Evolutionary conservation across 2,888 invertebrate species (phyloP), one percentile per base, ranked within the genome.

Genomic region (Dasypolia templi): DNA sequence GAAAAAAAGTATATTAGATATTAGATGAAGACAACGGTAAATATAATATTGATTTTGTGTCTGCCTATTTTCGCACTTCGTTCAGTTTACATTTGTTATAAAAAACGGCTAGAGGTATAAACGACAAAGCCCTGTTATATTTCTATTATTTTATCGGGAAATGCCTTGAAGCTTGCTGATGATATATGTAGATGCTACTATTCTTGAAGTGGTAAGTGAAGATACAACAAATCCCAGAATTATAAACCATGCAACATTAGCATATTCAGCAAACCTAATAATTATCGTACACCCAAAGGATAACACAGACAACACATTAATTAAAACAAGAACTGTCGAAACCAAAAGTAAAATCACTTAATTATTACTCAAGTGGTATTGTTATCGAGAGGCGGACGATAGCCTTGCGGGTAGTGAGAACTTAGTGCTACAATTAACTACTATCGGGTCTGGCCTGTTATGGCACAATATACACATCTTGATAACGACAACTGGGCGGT

Each of bases 401-500:
- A 85, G 79, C 85, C 79, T 84, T 78, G 77, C 72, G 59, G 59
- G 66, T 77, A 75, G 86, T 84, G 86, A 79, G 86, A 85, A 86
- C 77, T 79, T 86, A 84, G 79, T 78, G 78, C 77, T 66, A 80
- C 86, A 82, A 82, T 86, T 86, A 84, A 84, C 76, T 80, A 76
- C 63, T 84, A 82, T 82, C 82, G 65, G 22, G 63, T 32, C 53
- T 71, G 14, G 79, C 78, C 85, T 79, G 82, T 85, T 85, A 69
- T 82, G 75, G 79, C 72, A 83, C 83, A 85, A 83, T 84, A 81
- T 83, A 83, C 85, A 83, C 83, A 85, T 83, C 83, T 83, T 85
- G 85, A 83, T 83, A 83, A 82, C 75, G 71, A 68, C 68, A 53
- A 82, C 81, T 66, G 84, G 81, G 81, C 66, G 75, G 73, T 75